These are phyloP conservation scores for Oryzias javanicus DNA, from an alignment of 2,113 vertebrate genomes.

Conservation along the genomic window DNA sequence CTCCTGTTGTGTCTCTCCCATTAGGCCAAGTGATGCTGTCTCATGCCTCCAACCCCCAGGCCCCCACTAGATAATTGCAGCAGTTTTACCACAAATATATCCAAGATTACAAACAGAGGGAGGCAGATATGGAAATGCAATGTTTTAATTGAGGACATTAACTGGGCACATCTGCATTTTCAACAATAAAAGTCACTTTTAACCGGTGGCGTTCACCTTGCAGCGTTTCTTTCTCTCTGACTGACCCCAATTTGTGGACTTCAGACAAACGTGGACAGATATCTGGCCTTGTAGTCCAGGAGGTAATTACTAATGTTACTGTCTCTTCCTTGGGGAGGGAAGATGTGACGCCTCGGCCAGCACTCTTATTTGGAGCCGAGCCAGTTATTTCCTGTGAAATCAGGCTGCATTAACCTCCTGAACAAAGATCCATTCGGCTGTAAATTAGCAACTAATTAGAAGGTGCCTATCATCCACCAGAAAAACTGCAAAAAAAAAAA, in stretches of 20 bases:
- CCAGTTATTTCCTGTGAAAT: constrained; percentile 63
- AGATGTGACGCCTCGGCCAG: constrained; percentile 33
- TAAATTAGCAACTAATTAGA: constrained; percentile 74
- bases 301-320: constrained; percentile 70
- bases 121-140: constrained; percentile 41
- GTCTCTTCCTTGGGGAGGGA: constrained; percentile 49
- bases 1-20: constrained; percentile 4
- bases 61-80: constrained; percentile 49
- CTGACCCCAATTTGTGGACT: constrained; percentile 72
- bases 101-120: constrained; percentile 43
- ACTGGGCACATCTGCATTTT: constrained; percentile 43
- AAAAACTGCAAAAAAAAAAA: constrained; percentile 46
- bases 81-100: constrained; percentile 40
- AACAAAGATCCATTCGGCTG: constrained; percentile 58
- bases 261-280: constrained; percentile 65
- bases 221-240: constrained; percentile 26
- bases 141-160: constrained; percentile 66
- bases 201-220: constrained; percentile 47
- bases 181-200: constrained; percentile 31
- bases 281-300: constrained; percentile 47
- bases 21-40: no score
- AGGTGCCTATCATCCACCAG: constrained; percentile 43
- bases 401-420: constrained; percentile 64
- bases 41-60: constrained; percentile 33
- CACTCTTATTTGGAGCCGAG: constrained; percentile 51